phyloP scores from a whole-genome alignment of 2,113 vertebrate species.

The Petromus typicus region DNA sequence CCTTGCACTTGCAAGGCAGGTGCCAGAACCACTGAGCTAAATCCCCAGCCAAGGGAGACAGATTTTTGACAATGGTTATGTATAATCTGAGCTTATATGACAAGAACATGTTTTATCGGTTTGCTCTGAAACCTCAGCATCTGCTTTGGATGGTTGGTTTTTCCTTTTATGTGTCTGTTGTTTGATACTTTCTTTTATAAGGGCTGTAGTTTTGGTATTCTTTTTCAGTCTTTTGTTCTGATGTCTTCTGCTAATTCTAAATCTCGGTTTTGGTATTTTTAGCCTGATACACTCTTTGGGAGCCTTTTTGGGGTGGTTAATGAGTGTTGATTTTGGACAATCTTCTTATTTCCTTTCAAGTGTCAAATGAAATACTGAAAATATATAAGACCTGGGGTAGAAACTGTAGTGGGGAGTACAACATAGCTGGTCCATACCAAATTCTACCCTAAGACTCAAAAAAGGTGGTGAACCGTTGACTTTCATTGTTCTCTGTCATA shows the following conservation, averaged over 20 bases:
- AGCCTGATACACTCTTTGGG: conserved; percentile 28
- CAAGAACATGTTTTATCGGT: neutral
- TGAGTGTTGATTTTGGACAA: conserved; percentile 59
- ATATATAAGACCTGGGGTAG: conserved; percentile 67
- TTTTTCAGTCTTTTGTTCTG: neutral
- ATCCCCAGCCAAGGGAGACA: too few species aligned
- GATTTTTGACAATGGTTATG: neutral
- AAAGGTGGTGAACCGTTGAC: neutral
- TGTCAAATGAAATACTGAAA: conserved; percentile 77
- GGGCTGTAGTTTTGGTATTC: neutral
- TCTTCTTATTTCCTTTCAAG: conserved; percentile 74
- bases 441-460: conserved; percentile 33
- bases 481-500: neutral
- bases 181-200: neutral
- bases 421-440: conserved; percentile 72
- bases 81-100: neutral
- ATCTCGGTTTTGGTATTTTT: neutral
- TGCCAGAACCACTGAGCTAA: too few species aligned
- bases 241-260: neutral
- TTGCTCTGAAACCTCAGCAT: neutral
- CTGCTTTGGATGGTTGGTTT: neutral
- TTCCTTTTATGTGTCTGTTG: neutral
- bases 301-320: conserved; percentile 45
- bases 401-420: conserved; percentile 56
- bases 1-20: too few species aligned